These are phyloP conservation scores for Ennomos fuscantarius DNA, from an alignment of 2,888 invertebrate genomes.

Conservation along the genomic window DNA sequence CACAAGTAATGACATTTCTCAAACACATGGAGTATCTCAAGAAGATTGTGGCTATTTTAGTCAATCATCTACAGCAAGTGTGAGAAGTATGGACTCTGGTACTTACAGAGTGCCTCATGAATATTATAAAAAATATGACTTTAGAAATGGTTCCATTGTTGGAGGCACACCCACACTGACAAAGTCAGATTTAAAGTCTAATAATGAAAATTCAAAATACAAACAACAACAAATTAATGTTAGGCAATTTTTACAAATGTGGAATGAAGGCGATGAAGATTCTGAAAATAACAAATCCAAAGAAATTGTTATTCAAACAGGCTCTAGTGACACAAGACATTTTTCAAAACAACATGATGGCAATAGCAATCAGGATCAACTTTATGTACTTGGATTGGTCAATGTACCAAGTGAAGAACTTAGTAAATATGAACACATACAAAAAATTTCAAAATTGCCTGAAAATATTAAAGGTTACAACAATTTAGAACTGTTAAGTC, in stretches of 20 bases:
- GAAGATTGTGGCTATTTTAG: conserved; percentile 82
- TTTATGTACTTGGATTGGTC: conserved; percentile 78
- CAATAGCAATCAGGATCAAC: conserved; percentile 70
- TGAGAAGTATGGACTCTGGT: conserved; percentile 71
- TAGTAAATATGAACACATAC: conserved; percentile 80
- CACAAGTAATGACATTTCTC: conserved; percentile 71
- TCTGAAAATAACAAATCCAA: conserved; percentile 55
- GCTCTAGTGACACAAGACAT: conserved; percentile 47
- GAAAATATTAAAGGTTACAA: conserved; percentile 82
- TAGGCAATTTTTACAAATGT: conserved; percentile 80
- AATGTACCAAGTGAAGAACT: conserved; percentile 80
- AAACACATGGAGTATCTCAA: conserved; percentile 62
- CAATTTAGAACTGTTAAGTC: conserved; percentile 74
- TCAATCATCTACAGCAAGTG: conserved; percentile 75
- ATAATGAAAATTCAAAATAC: conserved; percentile 47
- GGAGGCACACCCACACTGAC: conserved; percentile 50
- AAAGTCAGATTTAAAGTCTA: conserved; percentile 50
- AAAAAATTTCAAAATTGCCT: conserved; percentile 80
- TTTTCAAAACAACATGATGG: conserved; percentile 54
- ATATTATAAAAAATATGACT: conserved; percentile 64
- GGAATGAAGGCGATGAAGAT: conserved; percentile 82
- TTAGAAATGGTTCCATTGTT: conserved; percentile 57
- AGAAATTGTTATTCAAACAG: conserved; percentile 51
- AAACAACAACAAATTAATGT: conserved; percentile 72
- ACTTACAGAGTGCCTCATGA: conserved; percentile 63